A percentile compares a stretch with the other conserved stretches of the same genome.
These are phyloP conservation scores for Nebria salina DNA, from an alignment of 2,888 invertebrate species.

Conservation along the genomic window DNA sequence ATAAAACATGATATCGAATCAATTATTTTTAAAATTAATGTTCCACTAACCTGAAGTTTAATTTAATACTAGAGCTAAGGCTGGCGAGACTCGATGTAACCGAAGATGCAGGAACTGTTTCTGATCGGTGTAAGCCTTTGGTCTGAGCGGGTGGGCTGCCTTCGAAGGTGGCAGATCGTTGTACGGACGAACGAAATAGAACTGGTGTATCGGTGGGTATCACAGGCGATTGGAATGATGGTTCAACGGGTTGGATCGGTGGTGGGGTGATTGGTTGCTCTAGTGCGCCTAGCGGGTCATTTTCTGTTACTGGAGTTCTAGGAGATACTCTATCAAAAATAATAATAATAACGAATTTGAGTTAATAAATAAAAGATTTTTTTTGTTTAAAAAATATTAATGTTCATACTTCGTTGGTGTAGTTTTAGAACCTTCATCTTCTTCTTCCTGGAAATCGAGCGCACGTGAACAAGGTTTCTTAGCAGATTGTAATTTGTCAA, in stretches of 20 bases:
- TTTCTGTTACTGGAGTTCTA: slow-evolving; percentile 87
- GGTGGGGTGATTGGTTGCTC: slow-evolving; percentile 57
- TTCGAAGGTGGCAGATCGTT: slow-evolving; percentile 69
- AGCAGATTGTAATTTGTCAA: slow-evolving; percentile 73
- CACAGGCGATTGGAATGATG: slow-evolving; percentile 55
- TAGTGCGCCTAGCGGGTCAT: slow-evolving; percentile 91
- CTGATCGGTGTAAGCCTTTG: slow-evolving; percentile 72
- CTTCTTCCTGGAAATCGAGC: slow-evolving; percentile 66
- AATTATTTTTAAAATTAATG: not conserved
- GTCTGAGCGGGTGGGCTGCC: slow-evolving; percentile 61
- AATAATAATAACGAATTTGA: not conserved
- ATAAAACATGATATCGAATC: slow-evolving; percentile 3
- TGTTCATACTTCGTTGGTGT: slow-evolving; percentile 67
- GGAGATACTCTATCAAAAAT: slow-evolving; percentile 70
- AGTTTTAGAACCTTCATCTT: slow-evolving; percentile 59
- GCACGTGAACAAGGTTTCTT: slow-evolving; percentile 67
- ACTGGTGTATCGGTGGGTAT: slow-evolving; percentile 74
- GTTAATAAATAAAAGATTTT: not conserved
- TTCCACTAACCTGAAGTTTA: slow-evolving; percentile 80
- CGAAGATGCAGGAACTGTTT: slow-evolving; percentile 78
- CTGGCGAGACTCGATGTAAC: slow-evolving; percentile 82
- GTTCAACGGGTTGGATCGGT: slow-evolving; percentile 51
- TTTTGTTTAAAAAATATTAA: not conserved
- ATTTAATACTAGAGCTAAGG: slow-evolving; percentile 82
- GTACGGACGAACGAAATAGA: slow-evolving; percentile 66